Conservation (phyloP, 2,113 vertebrate genomes). For the Rhabdomys dilectus region DNA sequence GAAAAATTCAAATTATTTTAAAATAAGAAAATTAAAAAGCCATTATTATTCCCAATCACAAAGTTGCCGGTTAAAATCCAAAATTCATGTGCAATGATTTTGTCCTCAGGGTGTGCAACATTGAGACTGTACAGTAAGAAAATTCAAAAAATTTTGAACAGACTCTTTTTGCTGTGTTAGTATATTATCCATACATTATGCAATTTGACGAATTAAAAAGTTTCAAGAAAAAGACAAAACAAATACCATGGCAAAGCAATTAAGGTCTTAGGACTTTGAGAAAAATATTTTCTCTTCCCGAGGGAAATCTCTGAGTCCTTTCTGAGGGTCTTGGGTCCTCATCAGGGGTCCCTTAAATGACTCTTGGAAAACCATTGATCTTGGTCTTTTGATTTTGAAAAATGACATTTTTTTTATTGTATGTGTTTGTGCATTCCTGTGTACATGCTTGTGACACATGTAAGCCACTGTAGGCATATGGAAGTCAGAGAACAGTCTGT, state of each 20-base stretch:
- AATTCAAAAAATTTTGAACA: not conserved
- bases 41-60: not conserved
- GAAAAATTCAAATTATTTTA: not conserved
- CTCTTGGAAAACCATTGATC: not conserved
- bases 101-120: too few species aligned
- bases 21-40: not conserved
- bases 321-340: not conserved
- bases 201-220: too few species aligned
- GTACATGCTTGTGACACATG: not conserved
- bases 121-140: not conserved
- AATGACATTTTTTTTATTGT: not conserved
- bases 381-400: not conserved
- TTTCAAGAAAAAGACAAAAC: not conserved
- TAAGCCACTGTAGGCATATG: not conserved
- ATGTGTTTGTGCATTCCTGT: not conserved
- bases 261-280: not conserved
- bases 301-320: not conserved
- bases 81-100: not conserved
- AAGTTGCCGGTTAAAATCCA: not conserved
- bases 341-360: not conserved
- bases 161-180: not conserved
- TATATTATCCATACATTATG: not conserved
- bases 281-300: slow-evolving; percentile 11
- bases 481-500: not conserved
- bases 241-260: not conserved